phyloP scores from a whole-genome alignment of 2,113 vertebrate genomes.

The Scytalopus superciliaris region DNA sequence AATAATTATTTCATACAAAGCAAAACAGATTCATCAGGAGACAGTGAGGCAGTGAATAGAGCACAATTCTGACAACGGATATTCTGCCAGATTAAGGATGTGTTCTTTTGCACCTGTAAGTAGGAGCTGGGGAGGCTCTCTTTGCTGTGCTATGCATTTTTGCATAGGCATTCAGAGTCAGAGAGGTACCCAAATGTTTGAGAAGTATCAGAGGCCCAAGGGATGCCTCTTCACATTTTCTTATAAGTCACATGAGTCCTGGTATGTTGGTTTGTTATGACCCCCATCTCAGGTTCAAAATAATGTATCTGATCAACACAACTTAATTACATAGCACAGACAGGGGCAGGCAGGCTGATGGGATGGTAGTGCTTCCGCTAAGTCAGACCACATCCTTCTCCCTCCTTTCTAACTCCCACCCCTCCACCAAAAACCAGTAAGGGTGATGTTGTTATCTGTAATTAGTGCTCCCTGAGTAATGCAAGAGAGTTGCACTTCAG shows the following conservation, averaged over 20 bases:
- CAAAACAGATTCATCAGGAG: not conserved
- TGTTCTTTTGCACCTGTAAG: not conserved
- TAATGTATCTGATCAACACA: not conserved
- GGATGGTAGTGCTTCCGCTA: not conserved
- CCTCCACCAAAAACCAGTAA: not conserved
- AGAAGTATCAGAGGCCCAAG: not conserved
- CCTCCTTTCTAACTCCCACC: fast-evolving
- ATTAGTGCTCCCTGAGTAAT: not conserved
- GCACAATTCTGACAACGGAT: not conserved
- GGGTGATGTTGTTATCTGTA: not conserved
- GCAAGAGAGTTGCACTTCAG: not conserved
- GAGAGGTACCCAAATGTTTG: not conserved
- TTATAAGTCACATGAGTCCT: not conserved
- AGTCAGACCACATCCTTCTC: not conserved
- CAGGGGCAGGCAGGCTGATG: not conserved
- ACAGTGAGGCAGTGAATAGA: not conserved
- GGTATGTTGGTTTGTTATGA: not conserved
- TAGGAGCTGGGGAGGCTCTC: not conserved
- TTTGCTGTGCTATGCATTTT: not conserved
- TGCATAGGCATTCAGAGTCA: not conserved
- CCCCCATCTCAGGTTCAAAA: not conserved
- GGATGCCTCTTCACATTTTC: not conserved
- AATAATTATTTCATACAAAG: not conserved
- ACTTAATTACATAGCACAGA: not conserved
- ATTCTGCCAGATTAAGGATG: not conserved